A percentile compares a stretch with the other conserved stretches of the same genome.
phyloP scores from a whole-genome alignment of 1,140 invertebrate genomes.

The Drosophila funebris region DNA sequence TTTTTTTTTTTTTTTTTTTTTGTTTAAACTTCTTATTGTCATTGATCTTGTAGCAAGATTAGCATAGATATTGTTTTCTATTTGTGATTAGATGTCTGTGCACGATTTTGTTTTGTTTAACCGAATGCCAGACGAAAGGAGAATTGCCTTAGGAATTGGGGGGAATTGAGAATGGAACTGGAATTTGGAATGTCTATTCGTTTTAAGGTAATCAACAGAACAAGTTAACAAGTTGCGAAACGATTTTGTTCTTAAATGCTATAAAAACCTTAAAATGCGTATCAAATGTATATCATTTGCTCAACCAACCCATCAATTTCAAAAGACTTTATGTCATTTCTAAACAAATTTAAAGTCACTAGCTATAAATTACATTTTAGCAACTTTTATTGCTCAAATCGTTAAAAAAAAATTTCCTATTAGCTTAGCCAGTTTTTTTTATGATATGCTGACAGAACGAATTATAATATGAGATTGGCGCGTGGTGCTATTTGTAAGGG shows the following conservation, averaged over 20 bases:
- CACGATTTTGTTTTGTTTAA: constrained; percentile 61
- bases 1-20: constrained; percentile 11
- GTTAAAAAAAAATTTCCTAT: constrained; percentile 6
- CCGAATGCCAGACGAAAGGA: too few relatives aligned
- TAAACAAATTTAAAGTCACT: not conserved
- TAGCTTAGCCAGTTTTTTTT: constrained; percentile 14
- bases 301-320: constrained; percentile 24
- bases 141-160: not conserved
- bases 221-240: constrained; percentile 15
- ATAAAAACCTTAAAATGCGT: constrained; percentile 41
- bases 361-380: constrained; percentile 16
- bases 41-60: constrained; percentile 79
- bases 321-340: constrained; percentile 10
- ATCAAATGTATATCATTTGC: constrained; percentile 42
- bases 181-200: constrained; percentile 55
- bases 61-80: constrained; percentile 79
- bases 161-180: constrained; percentile 35
- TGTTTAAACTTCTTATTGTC: constrained; percentile 63
- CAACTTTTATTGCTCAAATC: constrained; percentile 19
- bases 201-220: constrained; percentile 16
- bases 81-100: constrained; percentile 74
- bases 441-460: not conserved
- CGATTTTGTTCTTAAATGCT: constrained; percentile 17
- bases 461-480: not conserved
- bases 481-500: not conserved